Evolutionary conservation across 2,113 vertebrate species (phyloP).

Genomic region (Corydoras maculifer): DNA sequence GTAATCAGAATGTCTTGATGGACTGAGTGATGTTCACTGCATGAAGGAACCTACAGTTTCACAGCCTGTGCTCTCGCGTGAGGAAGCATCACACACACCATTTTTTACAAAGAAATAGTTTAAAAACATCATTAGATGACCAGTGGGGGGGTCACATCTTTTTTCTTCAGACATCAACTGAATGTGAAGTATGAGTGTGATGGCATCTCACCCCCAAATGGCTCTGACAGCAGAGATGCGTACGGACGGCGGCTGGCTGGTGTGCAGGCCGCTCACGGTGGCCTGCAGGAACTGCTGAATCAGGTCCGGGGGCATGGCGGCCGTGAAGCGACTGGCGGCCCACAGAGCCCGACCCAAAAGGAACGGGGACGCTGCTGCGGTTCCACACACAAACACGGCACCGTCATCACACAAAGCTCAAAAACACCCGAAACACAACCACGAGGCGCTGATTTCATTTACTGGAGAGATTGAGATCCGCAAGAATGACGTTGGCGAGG

Average conservation of each 20-base stretch:
- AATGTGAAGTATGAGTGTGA: neutral
- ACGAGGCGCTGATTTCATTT: neutral
- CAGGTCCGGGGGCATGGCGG: constrained; percentile 93
- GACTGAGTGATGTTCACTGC: no score
- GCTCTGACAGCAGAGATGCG: constrained; percentile 92
- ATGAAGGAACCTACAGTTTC: no score
- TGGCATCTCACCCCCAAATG: constrained; percentile 86
- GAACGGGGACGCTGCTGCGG: constrained; percentile 79
- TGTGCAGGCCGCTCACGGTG: constrained; percentile 90
- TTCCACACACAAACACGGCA: neutral
- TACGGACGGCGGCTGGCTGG: constrained; percentile 89
- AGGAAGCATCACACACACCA: no score
- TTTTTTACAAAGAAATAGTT: no score
- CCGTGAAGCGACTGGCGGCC: constrained; percentile 94
- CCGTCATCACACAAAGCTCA: neutral
- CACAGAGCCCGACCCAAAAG: constrained; percentile 91
- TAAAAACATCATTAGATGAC: no score
- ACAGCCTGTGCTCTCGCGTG: no score
- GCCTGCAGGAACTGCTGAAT: constrained; percentile 98
- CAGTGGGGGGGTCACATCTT: no score
- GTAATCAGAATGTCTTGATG: no score
- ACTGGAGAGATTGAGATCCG: constrained; percentile 91
- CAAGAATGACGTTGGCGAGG: constrained; percentile 85
- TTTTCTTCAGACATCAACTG: no score
- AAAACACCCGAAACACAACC: neutral